A percentile compares a stretch with the other conserved stretches of the same genome.
These are phyloP conservation scores for Drosophila putrida DNA, from an alignment of 2,888 invertebrate genomes.

Conservation along the genomic window DNA sequence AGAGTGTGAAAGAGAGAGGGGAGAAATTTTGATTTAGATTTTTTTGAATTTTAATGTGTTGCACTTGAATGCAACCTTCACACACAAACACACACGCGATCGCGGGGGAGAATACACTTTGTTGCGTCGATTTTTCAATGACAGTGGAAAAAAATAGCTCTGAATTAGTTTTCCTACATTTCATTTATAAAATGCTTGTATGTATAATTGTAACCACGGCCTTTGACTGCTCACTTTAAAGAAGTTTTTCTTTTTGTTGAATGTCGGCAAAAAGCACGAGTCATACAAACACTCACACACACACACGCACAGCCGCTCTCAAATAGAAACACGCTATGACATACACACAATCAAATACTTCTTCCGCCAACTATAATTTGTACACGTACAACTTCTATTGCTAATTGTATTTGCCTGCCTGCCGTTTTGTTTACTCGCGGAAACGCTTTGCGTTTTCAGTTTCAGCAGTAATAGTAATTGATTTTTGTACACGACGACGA, in stretches of 20 bases:
- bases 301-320: constrained; percentile 37
- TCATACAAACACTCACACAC: constrained; percentile 59
- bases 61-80: constrained; percentile 72
- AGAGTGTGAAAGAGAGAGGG: constrained; percentile 38
- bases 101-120: constrained; percentile 35
- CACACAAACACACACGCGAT: constrained; percentile 36
- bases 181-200: neutral
- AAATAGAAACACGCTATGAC: constrained; percentile 16
- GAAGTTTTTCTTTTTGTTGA: constrained; percentile 32
- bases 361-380: constrained; percentile 24
- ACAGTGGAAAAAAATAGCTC: constrained; percentile 13
- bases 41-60: constrained; percentile 55
- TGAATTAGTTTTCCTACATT: constrained; percentile 16
- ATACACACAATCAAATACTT: constrained; percentile 13
- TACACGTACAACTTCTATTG: constrained; percentile 55
- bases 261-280: constrained; percentile 78
- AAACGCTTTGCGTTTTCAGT: constrained; percentile 52
- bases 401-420: constrained; percentile 45
- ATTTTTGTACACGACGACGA: constrained; percentile 62
- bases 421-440: constrained; percentile 61
- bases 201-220: constrained; percentile 16
- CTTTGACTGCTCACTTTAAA: constrained; percentile 33
- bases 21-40: constrained; percentile 50
- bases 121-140: constrained; percentile 32
- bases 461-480: constrained; percentile 61